Base-by-base conservation (phyloP, 2,888 invertebrate genomes). In the Alcis repandata region DNA sequence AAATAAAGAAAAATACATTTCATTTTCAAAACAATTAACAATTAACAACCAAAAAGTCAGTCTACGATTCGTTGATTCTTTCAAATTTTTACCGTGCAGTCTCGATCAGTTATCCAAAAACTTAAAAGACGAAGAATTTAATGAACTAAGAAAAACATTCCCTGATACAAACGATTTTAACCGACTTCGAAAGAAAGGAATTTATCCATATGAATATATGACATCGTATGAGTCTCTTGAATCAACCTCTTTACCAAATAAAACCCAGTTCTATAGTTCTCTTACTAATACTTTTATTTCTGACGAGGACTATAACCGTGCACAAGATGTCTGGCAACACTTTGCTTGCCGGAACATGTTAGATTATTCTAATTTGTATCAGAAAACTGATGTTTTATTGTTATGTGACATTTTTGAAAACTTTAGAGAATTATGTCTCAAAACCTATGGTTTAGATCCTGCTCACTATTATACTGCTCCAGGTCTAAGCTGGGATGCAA, bases 341-440 rank as follows among this genome's bases (percentile, higher is more conserved):
- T 86, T 74, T 70, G 82, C 66, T 69, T 82, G 15, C 67, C 86
- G 61, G 72, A 27, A 48, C 27, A 58, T 74, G 59, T 40, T 45
- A 32, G 69, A 74, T 41, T 74, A 74, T 36, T 61, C 63, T 8
- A 54, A 69, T 45, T 27, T 74, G 9, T 70, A 67, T 38, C 32
- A 67, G 2, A 69, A 68, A 58, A 67, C 68, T 3, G 64, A 71
- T 59, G 68, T 74, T 22, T 64, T 71, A 43, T 56, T 70, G 27
- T 49, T 71, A 17, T 59, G 63, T 1, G 68, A 70, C 46, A 48
- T 72, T 9, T 73, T 73, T 19, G 68, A 71, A 69, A 71, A 70
- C 40, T 69, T 71, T 58, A 59, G 69, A 40, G n/a, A 67, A 19
- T 45, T 73, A 11, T 72, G 71, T 52, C 17, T 71, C 13, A 57